Percentiles rank a stretch among this genome's conserved stretches.
Evolutionary conservation across 1,140 invertebrate genomes (phyloP).

Genomic region (Drosophila lini): DNA sequence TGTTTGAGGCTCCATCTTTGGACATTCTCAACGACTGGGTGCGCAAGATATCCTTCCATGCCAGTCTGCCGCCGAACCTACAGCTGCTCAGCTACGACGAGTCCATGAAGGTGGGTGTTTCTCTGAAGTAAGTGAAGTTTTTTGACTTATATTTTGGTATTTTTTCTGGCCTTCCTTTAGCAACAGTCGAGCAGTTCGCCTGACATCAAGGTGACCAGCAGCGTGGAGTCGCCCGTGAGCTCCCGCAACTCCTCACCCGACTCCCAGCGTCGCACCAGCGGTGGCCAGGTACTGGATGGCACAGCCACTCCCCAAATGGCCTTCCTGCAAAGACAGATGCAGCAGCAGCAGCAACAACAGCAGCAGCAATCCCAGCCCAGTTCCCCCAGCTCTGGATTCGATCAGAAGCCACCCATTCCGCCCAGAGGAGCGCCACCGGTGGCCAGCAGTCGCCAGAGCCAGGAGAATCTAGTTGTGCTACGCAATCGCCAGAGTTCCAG

Average conservation of each 20-base stretch:
- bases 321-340: constrained; percentile 84
- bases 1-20: constrained; percentile 91
- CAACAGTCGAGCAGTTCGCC: constrained; percentile 84
- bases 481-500: constrained; percentile 74
- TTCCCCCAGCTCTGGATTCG: constrained; percentile 70
- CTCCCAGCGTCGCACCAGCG: constrained; percentile 76
- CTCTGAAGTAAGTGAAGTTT: too few species aligned
- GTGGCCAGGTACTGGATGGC: constrained; percentile 48
- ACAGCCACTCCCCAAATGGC: constrained; percentile 80
- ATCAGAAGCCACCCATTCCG: constrained; percentile 86
- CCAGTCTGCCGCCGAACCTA: constrained; percentile 94
- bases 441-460: constrained; percentile 84
- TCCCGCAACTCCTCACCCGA: constrained; percentile 84
- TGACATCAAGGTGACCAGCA: constrained; percentile 80
- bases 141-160: neutral
- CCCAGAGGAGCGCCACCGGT: constrained; percentile 86
- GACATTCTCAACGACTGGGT: constrained; percentile 96
- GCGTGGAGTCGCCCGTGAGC: constrained; percentile 80
- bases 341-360: constrained; percentile 80
- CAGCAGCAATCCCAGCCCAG: constrained; percentile 63
- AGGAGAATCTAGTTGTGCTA: constrained; percentile 76
- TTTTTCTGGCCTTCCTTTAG: constrained; percentile 16
- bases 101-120: constrained; percentile 81
- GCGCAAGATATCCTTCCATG: constrained; percentile 96
- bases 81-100: constrained; percentile 94